Base-by-base conservation (phyloP, 1,140 invertebrate genomes). In the Dreissena polymorpha region DNA sequence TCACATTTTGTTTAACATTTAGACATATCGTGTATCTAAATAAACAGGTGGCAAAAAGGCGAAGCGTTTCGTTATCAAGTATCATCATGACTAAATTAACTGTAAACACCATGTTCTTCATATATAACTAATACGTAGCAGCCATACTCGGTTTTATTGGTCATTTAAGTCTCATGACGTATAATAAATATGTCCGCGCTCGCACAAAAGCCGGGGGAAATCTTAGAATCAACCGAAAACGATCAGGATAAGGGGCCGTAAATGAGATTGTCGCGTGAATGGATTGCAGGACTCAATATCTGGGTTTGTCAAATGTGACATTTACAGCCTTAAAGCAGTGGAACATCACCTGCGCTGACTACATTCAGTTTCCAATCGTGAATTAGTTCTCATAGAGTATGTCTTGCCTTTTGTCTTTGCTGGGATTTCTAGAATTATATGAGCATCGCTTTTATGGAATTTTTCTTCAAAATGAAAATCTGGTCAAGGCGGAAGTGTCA, bases 41-140 rank as follows among this genome's bases (percentile, higher is more conserved):
- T 65, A 65, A 65, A 76, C 74, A 76, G 74, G 63, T 76, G 74
- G 51, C 60, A 76, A 21, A 76, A 21, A 49, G 63, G 65, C 53
- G n/a, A 51, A 67, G 8, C 60, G 74, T 76, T 76, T 76, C 63
- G 67, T 76, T 76, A 65, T 53, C 64, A 53, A 53, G 63, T 57
- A 50, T 55, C 18, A 77, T 51, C 65, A 69, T 78, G 50, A 78
- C 65, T 78, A 69, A 78, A 78, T 69, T 51, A 25, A 50, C 49
- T 53, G 50, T 55, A 53, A 77, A 77, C 39, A 77, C 60, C 64
- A 68, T 65, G 27, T 55, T n/a, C 10, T 69, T 39, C n/a, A 70
- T 57, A 57, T 50, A 55, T 78, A 68, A 78, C 65, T 68, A 70
- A 70, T 27, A 29, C 57, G 18, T 21, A n/a, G 73, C 39, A 64